Percentiles rank a stretch among this genome's conserved stretches.
Evolutionary conservation across 2,797 vertebrate genomes (phyloP).

Genomic region (Xiphophorus birchmanni): DNA sequence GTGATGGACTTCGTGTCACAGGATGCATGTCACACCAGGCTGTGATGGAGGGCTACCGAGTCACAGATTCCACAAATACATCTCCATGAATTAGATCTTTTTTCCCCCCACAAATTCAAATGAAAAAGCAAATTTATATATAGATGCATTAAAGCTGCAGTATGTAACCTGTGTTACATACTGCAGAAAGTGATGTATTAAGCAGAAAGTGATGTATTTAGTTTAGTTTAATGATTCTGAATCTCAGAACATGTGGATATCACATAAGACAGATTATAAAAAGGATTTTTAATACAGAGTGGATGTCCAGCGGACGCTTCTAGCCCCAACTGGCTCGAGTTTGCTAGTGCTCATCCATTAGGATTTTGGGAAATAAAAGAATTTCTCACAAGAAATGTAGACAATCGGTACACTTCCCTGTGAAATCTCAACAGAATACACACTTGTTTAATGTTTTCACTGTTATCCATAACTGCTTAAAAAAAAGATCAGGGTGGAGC

Average conservation of each 20-base stretch:
- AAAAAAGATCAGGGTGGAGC: too few species aligned
- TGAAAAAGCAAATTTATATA: background rate
- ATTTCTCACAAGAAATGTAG: too few species aligned
- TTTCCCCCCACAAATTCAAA: background rate
- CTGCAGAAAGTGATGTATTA: too few species aligned
- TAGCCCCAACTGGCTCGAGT: too few species aligned
- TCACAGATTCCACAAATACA: conserved; percentile 18
- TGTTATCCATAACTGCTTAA: too few species aligned
- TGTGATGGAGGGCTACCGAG: conserved; percentile 22
- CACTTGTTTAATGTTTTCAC: too few species aligned
- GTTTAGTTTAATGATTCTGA: background rate
- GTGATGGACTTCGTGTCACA: conserved; percentile 51
- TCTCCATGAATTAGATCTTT: background rate
- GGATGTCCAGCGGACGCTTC: too few species aligned
- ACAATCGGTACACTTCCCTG: too few species aligned
- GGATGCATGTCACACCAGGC: conserved; percentile 33
- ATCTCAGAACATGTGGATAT: background rate
- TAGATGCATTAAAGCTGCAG: background rate
- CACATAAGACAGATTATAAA: background rate
- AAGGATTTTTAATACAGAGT: background rate
- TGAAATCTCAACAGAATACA: too few species aligned
- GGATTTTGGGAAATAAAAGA: too few species aligned
- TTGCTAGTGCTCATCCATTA: too few species aligned
- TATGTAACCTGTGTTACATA: too few species aligned
- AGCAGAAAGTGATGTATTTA: background rate